These are phyloP conservation scores for crab-eating macaque (Macaca fascicularis) DNA, from an alignment of 2,113 vertebrate species.

Conservation along the genomic window DNA sequence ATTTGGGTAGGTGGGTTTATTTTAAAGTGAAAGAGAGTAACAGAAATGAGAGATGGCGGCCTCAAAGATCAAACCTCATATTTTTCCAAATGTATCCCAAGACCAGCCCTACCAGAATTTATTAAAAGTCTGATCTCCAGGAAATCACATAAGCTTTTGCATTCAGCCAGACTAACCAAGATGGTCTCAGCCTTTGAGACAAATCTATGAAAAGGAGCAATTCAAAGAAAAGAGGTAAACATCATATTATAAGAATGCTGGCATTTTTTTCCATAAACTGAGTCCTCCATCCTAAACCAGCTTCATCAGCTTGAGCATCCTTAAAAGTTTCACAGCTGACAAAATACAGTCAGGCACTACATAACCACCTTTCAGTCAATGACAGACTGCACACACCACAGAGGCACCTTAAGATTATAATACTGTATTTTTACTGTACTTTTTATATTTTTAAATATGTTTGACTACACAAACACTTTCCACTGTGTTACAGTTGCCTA, in stretches of 20 bases:
- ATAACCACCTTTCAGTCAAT: not conserved
- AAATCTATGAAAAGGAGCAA: not conserved
- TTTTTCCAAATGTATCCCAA: slow-evolving; percentile 25
- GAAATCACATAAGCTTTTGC: not conserved
- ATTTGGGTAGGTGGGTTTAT: not conserved
- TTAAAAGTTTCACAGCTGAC: not conserved
- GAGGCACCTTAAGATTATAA: not conserved
- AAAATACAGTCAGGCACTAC: not conserved
- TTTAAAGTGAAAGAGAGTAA: slow-evolving; percentile 10
- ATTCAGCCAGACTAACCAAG: not conserved
- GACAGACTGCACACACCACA: not conserved
- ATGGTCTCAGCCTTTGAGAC: not conserved
- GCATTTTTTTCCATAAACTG: not conserved
- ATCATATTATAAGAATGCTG: not conserved
- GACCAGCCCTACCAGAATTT: not conserved
- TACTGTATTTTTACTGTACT: not conserved
- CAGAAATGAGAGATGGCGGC: not conserved
- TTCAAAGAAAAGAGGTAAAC: not conserved
- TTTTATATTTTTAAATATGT: not conserved
- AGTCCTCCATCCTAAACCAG: not conserved
- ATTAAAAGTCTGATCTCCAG: not conserved
- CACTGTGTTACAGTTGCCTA: not conserved
- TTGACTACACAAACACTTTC: not conserved
- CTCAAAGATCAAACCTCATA: not conserved
- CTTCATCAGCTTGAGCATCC: not conserved